Percentiles rank a stretch among this genome's conserved stretches.
Conservation (phyloP, 2,797 vertebrate genomes). For the Australoheros facetus region DNA sequence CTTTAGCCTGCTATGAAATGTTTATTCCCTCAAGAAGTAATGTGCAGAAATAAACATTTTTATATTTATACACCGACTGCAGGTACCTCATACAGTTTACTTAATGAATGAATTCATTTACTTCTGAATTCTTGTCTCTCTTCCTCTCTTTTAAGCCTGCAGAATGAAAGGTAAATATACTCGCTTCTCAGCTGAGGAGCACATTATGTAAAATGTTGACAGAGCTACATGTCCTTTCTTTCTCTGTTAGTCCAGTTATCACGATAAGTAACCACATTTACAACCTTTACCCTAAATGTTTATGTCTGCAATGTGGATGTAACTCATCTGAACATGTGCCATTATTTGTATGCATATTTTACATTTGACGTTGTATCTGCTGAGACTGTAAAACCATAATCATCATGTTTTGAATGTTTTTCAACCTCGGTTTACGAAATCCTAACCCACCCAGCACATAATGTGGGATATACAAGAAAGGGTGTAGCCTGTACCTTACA, state of each 20-base stretch:
- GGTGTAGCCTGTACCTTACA: not conserved
- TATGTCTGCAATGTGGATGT: slow-evolving; percentile 21
- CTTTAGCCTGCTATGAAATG: not conserved
- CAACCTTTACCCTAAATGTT: slow-evolving; percentile 31
- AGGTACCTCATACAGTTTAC: not conserved
- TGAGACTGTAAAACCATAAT: not conserved
- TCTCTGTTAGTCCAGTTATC: slow-evolving; percentile 35
- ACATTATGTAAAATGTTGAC: slow-evolving; percentile 38
- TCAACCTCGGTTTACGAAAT: not conserved
- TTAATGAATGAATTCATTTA: not conserved
- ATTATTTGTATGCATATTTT: slow-evolving; percentile 30
- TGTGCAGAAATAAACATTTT: not conserved
- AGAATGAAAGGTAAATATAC: slow-evolving; percentile 67
- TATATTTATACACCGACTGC: not conserved
- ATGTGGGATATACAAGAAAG: not conserved
- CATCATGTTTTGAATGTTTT: not conserved
- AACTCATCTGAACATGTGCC: not conserved
- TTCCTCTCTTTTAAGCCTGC: slow-evolving; percentile 46
- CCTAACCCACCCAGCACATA: not conserved
- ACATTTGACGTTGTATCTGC: slow-evolving; percentile 11
- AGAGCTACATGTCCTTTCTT: slow-evolving; percentile 13
- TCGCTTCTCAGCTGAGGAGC: slow-evolving; percentile 6
- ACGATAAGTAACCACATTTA: slow-evolving; percentile 3
- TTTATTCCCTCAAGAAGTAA: not conserved
- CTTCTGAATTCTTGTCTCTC: slow-evolving; percentile 36